Conservation (phyloP, 2,797 vertebrate species). For the Tolypeutes matacus region DNA sequence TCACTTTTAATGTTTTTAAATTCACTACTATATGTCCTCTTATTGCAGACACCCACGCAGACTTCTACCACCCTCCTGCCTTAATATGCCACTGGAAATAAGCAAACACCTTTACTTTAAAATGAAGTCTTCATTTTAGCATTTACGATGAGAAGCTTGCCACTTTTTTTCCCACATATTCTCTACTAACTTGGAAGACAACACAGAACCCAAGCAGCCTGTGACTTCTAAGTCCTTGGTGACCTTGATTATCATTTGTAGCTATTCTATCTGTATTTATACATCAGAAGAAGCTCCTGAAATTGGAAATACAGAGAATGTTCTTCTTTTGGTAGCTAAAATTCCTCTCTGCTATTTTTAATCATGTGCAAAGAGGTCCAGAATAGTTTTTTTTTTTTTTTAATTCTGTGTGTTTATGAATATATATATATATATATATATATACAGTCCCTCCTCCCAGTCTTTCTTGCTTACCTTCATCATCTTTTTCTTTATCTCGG, state of each 20-base stretch:
- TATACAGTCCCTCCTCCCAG: too few relatives aligned
- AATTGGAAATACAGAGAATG: background rate
- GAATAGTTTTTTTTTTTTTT: background rate
- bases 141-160: background rate
- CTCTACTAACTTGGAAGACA: background rate
- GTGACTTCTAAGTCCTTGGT: background rate
- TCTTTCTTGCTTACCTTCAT: background rate
- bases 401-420: background rate
- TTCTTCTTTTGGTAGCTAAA: background rate
- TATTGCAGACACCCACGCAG: background rate
- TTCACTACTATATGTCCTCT: background rate
- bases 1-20: background rate
- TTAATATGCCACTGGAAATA: background rate
- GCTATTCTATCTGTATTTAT: background rate
- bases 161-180: background rate
- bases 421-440: background rate
- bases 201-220: background rate
- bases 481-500: background rate
- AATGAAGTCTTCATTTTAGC: background rate
- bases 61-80: background rate
- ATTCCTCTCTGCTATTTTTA: background rate
- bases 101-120: background rate
- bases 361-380: background rate
- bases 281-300: background rate
- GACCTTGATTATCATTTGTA: background rate